Conservation (phyloP, 2,888 invertebrate genomes). For the Agrypnus murinus region DNA sequence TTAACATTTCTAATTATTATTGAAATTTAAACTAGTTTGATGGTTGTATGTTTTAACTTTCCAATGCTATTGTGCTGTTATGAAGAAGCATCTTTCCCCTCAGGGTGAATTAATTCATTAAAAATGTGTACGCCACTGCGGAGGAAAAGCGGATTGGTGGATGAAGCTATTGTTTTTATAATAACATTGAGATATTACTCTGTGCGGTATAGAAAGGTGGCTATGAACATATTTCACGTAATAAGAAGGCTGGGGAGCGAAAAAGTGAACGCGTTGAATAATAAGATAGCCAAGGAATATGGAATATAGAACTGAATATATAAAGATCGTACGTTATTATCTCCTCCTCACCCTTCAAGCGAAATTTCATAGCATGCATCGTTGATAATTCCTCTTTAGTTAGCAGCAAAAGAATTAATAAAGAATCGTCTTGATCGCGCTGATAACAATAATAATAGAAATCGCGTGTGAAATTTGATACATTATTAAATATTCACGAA, state of each 20-base stretch:
- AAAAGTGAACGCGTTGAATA: conserved; percentile 67
- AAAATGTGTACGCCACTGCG: conserved; percentile 58
- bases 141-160: conserved; percentile 54
- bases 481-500: conserved; percentile 45
- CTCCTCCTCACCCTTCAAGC: conserved; percentile 30
- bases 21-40: too few relatives aligned
- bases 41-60: too few relatives aligned
- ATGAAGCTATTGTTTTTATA: conserved; percentile 69
- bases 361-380: conserved; percentile 45
- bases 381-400: conserved; percentile 31
- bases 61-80: too few relatives aligned
- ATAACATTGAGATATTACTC: conserved; percentile 70
- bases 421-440: background rate
- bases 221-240: conserved; percentile 70
- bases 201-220: conserved; percentile 70
- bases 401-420: conserved; percentile 20
- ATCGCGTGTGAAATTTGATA: conserved; percentile 30
- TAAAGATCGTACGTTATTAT: conserved; percentile 44
- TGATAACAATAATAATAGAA: conserved; percentile 17
- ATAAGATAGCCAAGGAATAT: conserved; percentile 64
- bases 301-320: conserved; percentile 48
- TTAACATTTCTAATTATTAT: too few relatives aligned
- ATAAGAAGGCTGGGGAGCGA: conserved; percentile 66
- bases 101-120: background rate
- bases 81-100: too few relatives aligned